A percentile compares a stretch with the other conserved stretches of the same genome.
phyloP scores from a whole-genome alignment of 2,113 vertebrate species.

The Gobius niger region DNA sequence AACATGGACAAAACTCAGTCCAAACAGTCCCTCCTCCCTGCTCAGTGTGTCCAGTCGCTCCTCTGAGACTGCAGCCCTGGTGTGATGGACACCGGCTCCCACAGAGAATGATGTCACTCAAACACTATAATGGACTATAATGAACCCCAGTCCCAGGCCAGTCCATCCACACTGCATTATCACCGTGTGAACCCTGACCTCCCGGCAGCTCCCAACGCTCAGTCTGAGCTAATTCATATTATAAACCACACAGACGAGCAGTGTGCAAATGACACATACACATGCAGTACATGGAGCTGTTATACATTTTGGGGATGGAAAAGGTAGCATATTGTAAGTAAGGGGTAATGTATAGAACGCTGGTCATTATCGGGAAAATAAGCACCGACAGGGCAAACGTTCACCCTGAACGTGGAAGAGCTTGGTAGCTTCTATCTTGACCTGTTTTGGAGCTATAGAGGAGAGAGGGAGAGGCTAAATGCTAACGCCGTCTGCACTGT shows the following conservation, averaged over 20 bases:
- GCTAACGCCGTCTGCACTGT: no score
- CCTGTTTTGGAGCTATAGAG: no score
- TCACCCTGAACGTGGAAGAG: no score
- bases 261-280: conserved; percentile 13
- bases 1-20: no score
- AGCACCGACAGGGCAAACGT: no score
- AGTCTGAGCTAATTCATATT: conserved; percentile 48
- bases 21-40: background rate
- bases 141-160: conserved; percentile 66
- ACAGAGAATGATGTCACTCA: conserved; percentile 66
- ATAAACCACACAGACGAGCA: conserved; percentile 10
- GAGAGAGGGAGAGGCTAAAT: no score
- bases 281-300: conserved; percentile 2
- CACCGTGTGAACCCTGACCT: conserved; percentile 64
- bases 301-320: conserved; percentile 20
- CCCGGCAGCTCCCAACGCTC: conserved; percentile 47
- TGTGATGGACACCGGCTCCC: conserved; percentile 32
- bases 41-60: background rate
- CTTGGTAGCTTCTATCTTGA: no score
- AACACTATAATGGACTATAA: conserved; percentile 68
- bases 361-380: background rate
- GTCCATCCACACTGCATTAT: conserved; percentile 71
- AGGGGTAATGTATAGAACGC: no score
- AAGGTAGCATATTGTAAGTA: conserved; percentile 11
- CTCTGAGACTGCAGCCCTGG: background rate